Base-by-base conservation (phyloP, 1,140 invertebrate species). In the Pteromalus puparum region DNA sequence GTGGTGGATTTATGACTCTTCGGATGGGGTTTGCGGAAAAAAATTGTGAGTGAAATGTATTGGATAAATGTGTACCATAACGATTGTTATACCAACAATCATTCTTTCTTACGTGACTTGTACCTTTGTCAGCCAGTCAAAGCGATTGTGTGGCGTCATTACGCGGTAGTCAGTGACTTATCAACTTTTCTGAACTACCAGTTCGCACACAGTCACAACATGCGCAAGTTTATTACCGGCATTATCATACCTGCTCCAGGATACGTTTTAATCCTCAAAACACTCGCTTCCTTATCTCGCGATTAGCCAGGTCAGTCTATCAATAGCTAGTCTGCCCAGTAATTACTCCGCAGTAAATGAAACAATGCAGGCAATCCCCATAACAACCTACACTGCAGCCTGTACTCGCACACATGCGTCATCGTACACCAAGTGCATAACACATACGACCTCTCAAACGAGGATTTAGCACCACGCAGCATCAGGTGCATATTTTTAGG, bases 261-360 rank as follows among this genome's bases (percentile, higher is more conserved):
- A 61, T 61, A 61, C 53, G 53, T 61, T 61, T 61, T 61, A 61
- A 61, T 61, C 53, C 21, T 61, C 53, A 61, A 61, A 61, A 61
- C 53, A 21, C 6, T 61, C 53, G 21, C n/a, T 61, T 61, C 21
- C 53, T 61, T 61, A 61, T 61, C 21, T 53, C 48, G 48, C 48
- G 48, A 53, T 53, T 53, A 53, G 48, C 18, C 48, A 5, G 15
- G 48, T 53, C 48, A 18, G 48, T 18, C 15, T 12, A 53, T 53
- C 48, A 53, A 53, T 61, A 7, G 7, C 53, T n/a, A 53, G 48
- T 18, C 48, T 61, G 1, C 5, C 21, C 53, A 61, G 1, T 61
- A 61, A 61, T 61, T 61, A 48, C 46, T 13, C 12, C 46, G 7
- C 38, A 42, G 10, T 42, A 42, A 42, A 13, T 10, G 18, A 13